Base-by-base conservation (phyloP, 2,113 vertebrate species). In the Origma solitaria region DNA sequence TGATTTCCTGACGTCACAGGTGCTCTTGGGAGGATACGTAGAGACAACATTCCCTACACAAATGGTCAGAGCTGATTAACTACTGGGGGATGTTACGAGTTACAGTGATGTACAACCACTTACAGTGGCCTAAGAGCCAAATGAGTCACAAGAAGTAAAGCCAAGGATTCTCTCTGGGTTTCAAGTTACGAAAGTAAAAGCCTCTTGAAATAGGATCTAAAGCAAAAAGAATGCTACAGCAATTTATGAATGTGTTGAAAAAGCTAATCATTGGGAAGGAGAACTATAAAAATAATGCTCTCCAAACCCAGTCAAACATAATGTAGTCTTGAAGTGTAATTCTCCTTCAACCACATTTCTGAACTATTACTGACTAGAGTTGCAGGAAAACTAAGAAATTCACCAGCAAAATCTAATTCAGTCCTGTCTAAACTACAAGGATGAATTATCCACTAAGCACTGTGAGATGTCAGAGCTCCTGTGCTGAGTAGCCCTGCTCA, bases 121-220 rank as follows among this genome's bases (percentile, higher is more conserved):
- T 87, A 73, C 40, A 65, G 54, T 28, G 76, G 64, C 64, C 82
- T 49, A 80, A 80, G 51, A 91, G 66, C 27, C 82, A 89, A 89
- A 72, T 40, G 66, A 95, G 62, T 61, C 70, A 94, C 78, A 79
- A 78, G 28, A 86, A 37, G 13, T 33, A 81, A 90, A 84, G 31
- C 44, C 27, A 90, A 95, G 25, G 73, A 82, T 73, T 88, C 62
- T 77, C 38, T 33, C 37, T 37, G 28, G 49, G 78, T 91, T 94
- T 96, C 75, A 80, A 50, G 62, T 87, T 79, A 82, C 84, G 28
- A 77, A 23, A 92, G 56, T 50, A 92, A 94, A 95, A 94, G 57
- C 27, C 42, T 76, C 51, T 80, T 54, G 76, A 96, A 94, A 77
- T 7, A 62, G 47, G n/a, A 83, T 75, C 80, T 94, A 72, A 90